These are phyloP conservation scores for Athripsodes cinereus DNA, from an alignment of 2,888 invertebrate species.

Conservation along the genomic window DNA sequence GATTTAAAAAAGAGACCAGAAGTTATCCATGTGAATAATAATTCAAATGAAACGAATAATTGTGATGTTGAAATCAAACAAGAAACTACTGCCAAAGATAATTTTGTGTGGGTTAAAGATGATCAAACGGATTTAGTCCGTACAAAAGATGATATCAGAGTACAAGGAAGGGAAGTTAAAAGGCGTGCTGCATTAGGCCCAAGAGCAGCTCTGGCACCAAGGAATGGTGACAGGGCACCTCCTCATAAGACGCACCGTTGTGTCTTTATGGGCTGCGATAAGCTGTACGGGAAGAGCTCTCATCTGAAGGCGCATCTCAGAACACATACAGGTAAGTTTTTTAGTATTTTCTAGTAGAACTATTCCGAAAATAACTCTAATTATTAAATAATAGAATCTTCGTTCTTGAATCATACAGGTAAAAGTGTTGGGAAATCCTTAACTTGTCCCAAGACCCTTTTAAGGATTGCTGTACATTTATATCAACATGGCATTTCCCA, in stretches of 20 bases:
- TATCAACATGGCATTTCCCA: no score
- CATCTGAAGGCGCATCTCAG: conserved; percentile 59
- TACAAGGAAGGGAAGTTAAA: conserved; percentile 25
- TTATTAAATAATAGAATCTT: no score
- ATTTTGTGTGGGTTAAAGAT: conserved; percentile 8
- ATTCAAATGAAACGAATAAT: neutral
- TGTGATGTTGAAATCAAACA: conserved; percentile 8
- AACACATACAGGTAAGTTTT: conserved; percentile 55
- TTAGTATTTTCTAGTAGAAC: neutral
- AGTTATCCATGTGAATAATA: neutral
- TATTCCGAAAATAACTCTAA: no score
- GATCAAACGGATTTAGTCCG: conserved; percentile 10
- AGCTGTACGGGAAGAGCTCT: conserved; percentile 60
- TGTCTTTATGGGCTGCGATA: conserved; percentile 53
- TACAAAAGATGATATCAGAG: conserved; percentile 17
- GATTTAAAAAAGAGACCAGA: conserved; percentile 5
- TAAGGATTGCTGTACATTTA: no score
- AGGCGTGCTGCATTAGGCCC: conserved; percentile 19
- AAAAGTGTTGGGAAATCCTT: no score
- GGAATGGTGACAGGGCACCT: conserved; percentile 25
- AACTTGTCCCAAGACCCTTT: no score
- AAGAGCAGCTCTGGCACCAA: conserved; percentile 24
- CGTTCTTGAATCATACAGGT: no score
- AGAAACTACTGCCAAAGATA: conserved; percentile 4
- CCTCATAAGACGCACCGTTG: conserved; percentile 51